Percentiles rank a stretch among this genome's conserved stretches.
phyloP scores from a whole-genome alignment of 2,888 invertebrate species.

The Pocota personata region DNA sequence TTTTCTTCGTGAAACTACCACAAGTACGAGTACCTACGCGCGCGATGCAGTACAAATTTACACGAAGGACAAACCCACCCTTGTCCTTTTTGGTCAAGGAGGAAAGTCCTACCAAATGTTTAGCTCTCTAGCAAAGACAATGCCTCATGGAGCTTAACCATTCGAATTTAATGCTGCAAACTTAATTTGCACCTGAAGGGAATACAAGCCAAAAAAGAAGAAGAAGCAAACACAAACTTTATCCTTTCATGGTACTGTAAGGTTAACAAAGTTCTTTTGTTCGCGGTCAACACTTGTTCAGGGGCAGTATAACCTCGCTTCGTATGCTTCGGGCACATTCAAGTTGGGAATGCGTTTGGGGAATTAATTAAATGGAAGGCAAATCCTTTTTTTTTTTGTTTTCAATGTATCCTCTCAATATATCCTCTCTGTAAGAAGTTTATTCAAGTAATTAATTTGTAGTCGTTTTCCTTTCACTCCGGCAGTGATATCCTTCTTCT shows the following conservation, averaged over 20 bases:
- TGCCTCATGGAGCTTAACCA: neutral
- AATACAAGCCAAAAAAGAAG: conserved; percentile 19
- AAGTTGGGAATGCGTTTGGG: conserved; percentile 60
- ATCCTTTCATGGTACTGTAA: conserved; percentile 32
- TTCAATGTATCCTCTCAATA: neutral
- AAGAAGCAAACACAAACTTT: conserved; percentile 44
- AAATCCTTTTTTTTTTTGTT: neutral
- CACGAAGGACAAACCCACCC: neutral
- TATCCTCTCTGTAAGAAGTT: neutral
- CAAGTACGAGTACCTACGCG: no score
- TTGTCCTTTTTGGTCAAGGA: conserved; percentile 32
- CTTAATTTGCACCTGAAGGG: conserved; percentile 61
- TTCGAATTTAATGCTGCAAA: conserved; percentile 42
- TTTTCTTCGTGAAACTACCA: conserved; percentile 9
- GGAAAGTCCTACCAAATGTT: conserved; percentile 12
- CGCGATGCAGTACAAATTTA: conserved; percentile 27
- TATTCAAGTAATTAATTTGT: conserved; percentile 56
- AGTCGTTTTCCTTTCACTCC: neutral
- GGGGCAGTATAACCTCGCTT: conserved; percentile 10
- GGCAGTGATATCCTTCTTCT: neutral
- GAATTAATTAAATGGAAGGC: conserved; percentile 55
- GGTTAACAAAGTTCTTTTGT: conserved; percentile 41
- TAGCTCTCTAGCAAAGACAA: conserved; percentile 4
- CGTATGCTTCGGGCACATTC: conserved; percentile 26
- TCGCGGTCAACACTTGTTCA: conserved; percentile 3